phyloP scores from a whole-genome alignment of 2,888 invertebrate genomes.

The Metellina segmentata region DNA sequence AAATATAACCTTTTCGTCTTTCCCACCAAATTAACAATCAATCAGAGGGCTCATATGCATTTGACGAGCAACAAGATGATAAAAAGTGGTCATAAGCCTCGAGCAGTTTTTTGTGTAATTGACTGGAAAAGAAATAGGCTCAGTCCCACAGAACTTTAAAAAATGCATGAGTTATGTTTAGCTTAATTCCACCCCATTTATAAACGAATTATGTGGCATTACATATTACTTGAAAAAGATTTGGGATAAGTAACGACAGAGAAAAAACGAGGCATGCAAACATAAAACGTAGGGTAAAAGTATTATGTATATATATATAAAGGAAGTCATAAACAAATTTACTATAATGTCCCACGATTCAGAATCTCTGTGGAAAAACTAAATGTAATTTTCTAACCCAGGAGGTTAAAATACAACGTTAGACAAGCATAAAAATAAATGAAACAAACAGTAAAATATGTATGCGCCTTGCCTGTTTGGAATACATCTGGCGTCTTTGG shows the following conservation, averaged over 20 bases:
- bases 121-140: not conserved
- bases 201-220: conserved; percentile 35
- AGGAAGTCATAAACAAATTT: conserved; percentile 59
- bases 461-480: conserved; percentile 7
- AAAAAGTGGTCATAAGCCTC: too few species aligned
- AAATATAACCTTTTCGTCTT: too few species aligned
- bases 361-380: conserved; percentile 46
- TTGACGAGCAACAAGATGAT: too few species aligned
- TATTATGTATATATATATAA: not conserved
- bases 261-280: conserved; percentile 1
- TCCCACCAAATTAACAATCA: too few species aligned
- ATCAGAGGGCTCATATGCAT: too few species aligned
- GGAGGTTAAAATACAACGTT: conserved; percentile 53
- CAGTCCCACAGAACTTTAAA: not conserved
- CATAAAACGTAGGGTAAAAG: not conserved
- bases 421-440: conserved; percentile 45
- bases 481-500: conserved; percentile 30
- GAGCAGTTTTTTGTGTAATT: not conserved
- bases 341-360: conserved; percentile 56
- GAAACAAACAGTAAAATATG: conserved; percentile 54
- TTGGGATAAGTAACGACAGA: conserved; percentile 9
- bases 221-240: conserved; percentile 30
- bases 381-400: conserved; percentile 46
- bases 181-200: conserved; percentile 13
- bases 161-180: conserved; percentile 3